Base-by-base conservation (phyloP, 92 coral and sea anemone species). In the Paragorgia papillata region DNA sequence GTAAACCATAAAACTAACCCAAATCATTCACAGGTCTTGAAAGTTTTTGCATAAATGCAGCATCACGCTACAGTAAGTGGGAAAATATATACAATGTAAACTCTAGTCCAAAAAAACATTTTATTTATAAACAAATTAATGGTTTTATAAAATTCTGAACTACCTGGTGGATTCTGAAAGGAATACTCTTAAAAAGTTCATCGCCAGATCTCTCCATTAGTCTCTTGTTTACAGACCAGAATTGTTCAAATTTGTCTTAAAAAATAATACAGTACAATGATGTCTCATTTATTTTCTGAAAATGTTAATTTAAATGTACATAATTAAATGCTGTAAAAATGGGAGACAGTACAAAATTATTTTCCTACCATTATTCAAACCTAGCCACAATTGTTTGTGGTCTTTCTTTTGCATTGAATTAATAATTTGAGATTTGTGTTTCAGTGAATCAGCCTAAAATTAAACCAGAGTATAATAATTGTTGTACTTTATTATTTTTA, bases 391-490 rank as follows among this genome's bases (percentile, higher is more conserved):
- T 50, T 94, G 98, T 74, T 94, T 94, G 70, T 94, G 98, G 63
- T 94, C 98, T 75, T 94, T 94, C 85, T 91, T 89, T 79, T 94
- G 98, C 98, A 91, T 94, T 10, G 97, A 82, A 34, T 94, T 94
- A 25, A 94, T 94, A 9, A 94, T 92, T 80, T 94, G 98, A 3
- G 98, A 94, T 73, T 93, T 88, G 89, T 94, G 98, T 78, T 94
- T 94, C 37, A 94, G 64, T 51, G 90, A 89, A 69, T 94, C 98
- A 46, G 98, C 98, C 98, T 94, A 51, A 55, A 70, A 34, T 34
- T 1, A 24, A 29, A 26, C 10, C 1, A 56, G n/a, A 34, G 31
- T n/a, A 29, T 25, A 1, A 15, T 28, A 20, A 20, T 29, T 25
- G 9, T 10, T 31, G n/a, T n/a, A n/a, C n/a, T n/a, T n/a, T n/a